Percentiles rank a stretch among this genome's conserved stretches.
Conservation (phyloP, 2,797 vertebrate genomes). For the Botia almorhae region DNA sequence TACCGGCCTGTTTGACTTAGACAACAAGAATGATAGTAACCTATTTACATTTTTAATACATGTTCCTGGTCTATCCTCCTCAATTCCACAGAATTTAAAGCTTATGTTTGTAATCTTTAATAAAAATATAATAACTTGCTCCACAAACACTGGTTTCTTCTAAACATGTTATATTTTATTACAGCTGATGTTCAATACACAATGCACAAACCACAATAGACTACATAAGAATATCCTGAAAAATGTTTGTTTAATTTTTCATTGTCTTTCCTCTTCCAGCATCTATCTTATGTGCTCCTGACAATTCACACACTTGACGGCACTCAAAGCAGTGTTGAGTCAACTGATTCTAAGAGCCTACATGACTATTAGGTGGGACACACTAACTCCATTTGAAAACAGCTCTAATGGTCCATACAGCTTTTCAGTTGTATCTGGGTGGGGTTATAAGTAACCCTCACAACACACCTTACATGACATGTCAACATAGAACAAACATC, state of each 20-base stretch:
- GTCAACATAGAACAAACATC: constrained; percentile 5
- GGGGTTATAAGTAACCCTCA: background rate
- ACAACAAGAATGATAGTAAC: no score
- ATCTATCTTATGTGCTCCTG: background rate
- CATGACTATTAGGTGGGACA: background rate
- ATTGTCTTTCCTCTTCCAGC: background rate
- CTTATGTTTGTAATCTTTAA: no score
- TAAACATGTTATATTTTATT: background rate
- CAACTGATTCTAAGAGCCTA: background rate
- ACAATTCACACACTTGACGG: background rate
- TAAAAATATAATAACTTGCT: background rate
- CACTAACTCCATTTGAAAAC: background rate
- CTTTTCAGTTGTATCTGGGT: constrained; percentile 8
- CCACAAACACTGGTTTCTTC: background rate
- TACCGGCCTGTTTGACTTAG: background rate
- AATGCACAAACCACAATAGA: background rate
- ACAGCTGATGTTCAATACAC: background rate
- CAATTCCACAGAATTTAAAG: no score
- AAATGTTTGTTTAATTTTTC: background rate
- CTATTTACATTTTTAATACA: no score
- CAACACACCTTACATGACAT: background rate
- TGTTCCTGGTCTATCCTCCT: no score
- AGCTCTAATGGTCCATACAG: constrained; percentile 10
- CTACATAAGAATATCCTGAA: background rate
- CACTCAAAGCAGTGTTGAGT: background rate